phyloP scores from a whole-genome alignment of 2,797 vertebrate species.

The Nasua narica region DNA sequence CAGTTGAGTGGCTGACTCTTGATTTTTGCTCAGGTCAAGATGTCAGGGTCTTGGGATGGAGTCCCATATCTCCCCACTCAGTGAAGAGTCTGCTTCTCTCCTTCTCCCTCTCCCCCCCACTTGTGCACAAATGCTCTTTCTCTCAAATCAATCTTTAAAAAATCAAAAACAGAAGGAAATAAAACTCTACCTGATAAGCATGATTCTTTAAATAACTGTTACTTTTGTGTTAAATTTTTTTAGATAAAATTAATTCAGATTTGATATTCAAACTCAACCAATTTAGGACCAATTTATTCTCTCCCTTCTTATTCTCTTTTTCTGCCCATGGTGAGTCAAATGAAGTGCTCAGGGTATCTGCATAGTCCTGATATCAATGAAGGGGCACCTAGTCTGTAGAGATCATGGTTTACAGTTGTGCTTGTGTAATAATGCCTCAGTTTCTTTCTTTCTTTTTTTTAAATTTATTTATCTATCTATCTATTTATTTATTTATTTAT shows the following conservation, averaged over 20 bases:
- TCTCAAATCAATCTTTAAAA: background rate
- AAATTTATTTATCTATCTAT: no score
- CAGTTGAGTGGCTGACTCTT: background rate
- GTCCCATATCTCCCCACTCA: background rate
- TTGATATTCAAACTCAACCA: background rate
- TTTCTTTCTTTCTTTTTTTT: background rate
- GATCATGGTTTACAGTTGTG: accelerated
- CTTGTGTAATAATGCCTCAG: background rate
- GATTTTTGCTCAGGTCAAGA: background rate
- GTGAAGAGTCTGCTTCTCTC: background rate
- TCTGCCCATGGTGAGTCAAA: background rate
- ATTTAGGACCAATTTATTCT: background rate
- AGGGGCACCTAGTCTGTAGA: background rate
- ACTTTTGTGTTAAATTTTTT: background rate
- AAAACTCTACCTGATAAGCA: background rate
- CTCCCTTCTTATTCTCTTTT: background rate
- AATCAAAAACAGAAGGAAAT: background rate
- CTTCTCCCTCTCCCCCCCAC: background rate
- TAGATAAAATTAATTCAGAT: background rate
- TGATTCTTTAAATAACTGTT: background rate
- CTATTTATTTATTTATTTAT: no score
- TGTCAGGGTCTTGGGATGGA: background rate
- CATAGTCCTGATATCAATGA: background rate
- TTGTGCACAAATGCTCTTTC: background rate
- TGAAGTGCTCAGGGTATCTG: accelerated